A percentile compares a stretch with the other conserved stretches of the same genome.
phyloP scores from a whole-genome alignment of 2,113 vertebrate genomes.

The Laterallus jamaicensis region DNA sequence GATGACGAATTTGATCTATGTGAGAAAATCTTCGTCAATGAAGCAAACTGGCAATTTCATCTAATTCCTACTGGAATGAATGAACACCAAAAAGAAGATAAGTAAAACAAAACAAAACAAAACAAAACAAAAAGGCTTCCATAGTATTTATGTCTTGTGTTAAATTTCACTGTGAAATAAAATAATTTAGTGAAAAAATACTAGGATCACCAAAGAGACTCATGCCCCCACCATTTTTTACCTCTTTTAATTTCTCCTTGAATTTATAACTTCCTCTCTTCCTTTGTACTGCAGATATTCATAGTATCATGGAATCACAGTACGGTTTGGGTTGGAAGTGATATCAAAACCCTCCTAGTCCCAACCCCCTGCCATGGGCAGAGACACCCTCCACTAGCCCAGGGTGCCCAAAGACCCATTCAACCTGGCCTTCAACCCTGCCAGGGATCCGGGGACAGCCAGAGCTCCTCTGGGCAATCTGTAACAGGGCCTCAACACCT shows the following conservation, averaged over 20 bases:
- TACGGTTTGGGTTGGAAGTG: too few species aligned
- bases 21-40: constrained; percentile 34
- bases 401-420: too few species aligned
- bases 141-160: neutral
- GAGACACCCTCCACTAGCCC: too few species aligned
- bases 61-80: neutral
- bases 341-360: too few species aligned
- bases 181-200: neutral
- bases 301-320: too few species aligned
- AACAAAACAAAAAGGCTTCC: neutral
- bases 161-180: neutral
- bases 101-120: neutral
- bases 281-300: neutral
- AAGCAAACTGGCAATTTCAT: constrained; percentile 5
- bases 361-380: too few species aligned
- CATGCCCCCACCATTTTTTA: neutral
- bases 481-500: too few species aligned
- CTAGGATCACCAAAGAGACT: neutral
- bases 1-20: constrained; percentile 6
- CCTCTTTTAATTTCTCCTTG: neutral
- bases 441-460: too few species aligned
- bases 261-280: neutral
- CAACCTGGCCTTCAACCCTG: too few species aligned
- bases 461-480: too few species aligned
- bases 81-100: neutral